Percentiles rank a stretch among this genome's conserved stretches.
Conservation (phyloP, 1,140 invertebrate genomes). For the Calephelis virginiensis region DNA sequence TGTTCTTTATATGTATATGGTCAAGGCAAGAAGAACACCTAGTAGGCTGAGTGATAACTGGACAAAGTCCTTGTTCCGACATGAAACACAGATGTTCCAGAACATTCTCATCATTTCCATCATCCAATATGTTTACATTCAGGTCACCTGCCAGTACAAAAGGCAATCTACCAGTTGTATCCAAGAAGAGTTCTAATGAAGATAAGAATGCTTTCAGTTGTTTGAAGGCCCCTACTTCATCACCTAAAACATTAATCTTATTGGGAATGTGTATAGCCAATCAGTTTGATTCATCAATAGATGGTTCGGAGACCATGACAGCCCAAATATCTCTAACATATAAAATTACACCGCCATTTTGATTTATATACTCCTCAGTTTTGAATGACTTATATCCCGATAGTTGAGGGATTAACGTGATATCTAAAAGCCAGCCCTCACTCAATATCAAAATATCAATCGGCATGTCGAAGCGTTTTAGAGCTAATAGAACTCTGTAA, state of each 20-base stretch:
- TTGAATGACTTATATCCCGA: slow-evolving; percentile 7
- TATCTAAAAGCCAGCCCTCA: slow-evolving; percentile 25
- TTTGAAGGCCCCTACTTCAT: slow-evolving; percentile 27
- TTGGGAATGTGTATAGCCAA: slow-evolving; percentile 25
- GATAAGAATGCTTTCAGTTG: slow-evolving; percentile 25
- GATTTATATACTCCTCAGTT: slow-evolving; percentile 28
- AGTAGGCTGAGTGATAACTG: slow-evolving; percentile 28
- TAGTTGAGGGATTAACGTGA: slow-evolving; percentile 18
- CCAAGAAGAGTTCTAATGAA: slow-evolving; percentile 24
- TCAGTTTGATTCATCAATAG: slow-evolving; percentile 31
- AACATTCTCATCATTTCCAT: slow-evolving; percentile 1
- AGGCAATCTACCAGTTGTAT: neutral
- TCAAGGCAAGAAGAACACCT: slow-evolving; percentile 26
- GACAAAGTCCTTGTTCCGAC: slow-evolving; percentile 23
- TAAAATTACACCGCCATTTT: slow-evolving; percentile 35
- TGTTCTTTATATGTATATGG: slow-evolving; percentile 24
- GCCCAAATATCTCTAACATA: slow-evolving; percentile 27
- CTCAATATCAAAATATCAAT: slow-evolving; percentile 24
- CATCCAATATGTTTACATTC: slow-evolving; percentile 26
- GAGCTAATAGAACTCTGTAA: slow-evolving; percentile 18
- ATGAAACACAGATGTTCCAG: slow-evolving; percentile 28
- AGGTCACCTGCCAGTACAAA: slow-evolving; percentile 28
- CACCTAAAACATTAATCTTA: slow-evolving; percentile 18
- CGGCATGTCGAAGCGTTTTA: slow-evolving; percentile 15
- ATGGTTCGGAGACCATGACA: slow-evolving; percentile 23